Evolutionary conservation across 1,140 invertebrate species (phyloP).

Genomic region (Caerostris extrusa): DNA sequence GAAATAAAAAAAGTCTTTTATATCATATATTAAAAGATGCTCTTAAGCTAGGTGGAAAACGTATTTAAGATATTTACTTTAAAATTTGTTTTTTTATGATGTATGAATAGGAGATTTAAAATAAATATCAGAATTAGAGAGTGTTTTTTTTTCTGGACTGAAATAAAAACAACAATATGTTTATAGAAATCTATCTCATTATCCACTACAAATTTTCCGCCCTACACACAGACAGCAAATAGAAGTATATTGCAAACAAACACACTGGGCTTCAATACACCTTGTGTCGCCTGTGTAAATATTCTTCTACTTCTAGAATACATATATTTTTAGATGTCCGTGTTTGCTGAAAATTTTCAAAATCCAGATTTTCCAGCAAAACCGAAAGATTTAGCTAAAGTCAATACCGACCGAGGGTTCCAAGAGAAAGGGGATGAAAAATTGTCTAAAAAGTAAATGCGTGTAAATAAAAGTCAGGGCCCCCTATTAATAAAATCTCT

Average conservation of each 20-base stretch:
- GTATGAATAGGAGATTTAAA: background rate
- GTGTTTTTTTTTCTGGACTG: no score
- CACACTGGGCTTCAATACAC: conserved; percentile 12
- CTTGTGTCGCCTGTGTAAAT: conserved; percentile 30
- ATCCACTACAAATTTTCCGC: background rate
- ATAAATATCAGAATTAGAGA: no score
- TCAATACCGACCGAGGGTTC: conserved; percentile 47
- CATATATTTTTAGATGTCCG: conserved; percentile 17
- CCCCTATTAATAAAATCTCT: conserved; percentile 74
- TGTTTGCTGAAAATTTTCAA: conserved; percentile 69
- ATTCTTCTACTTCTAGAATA: background rate
- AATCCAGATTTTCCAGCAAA: conserved; percentile 49
- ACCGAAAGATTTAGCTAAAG: conserved; percentile 58
- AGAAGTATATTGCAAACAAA: conserved; percentile 61
- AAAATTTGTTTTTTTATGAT: no score
- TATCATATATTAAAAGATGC: no score
- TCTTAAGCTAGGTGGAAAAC: no score
- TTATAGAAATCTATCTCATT: conserved; percentile 16
- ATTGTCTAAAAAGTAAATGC: conserved; percentile 69
- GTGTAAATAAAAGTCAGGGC: conserved; percentile 58
- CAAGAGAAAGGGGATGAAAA: conserved; percentile 53
- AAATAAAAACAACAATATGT: no score
- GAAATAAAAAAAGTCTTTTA: no score
- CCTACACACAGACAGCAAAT: background rate
- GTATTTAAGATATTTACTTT: no score